Evolutionary conservation across 2,888 invertebrate genomes (phyloP).

Genomic region (Pristionchus maxplancki): DNA sequence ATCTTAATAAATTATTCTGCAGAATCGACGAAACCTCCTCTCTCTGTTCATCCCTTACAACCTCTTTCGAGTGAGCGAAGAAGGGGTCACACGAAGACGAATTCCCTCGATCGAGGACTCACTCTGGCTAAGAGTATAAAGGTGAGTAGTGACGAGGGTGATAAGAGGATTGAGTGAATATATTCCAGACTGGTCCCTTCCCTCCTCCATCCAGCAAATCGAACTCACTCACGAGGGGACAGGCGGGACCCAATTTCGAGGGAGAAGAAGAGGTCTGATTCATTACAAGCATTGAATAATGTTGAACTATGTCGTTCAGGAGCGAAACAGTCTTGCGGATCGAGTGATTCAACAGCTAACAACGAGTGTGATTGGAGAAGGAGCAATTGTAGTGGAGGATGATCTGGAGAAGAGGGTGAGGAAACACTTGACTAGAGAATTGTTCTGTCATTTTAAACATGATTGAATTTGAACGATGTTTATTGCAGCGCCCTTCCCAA

Average conservation of each 20-base stretch:
- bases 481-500: slow-evolving; percentile 41
- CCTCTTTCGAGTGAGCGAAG: slow-evolving; percentile 53
- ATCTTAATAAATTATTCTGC: too few relatives aligned
- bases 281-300: neutral
- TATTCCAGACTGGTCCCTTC: slow-evolving; percentile 67
- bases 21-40: slow-evolving; percentile 18
- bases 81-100: slow-evolving; percentile 73
- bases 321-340: slow-evolving; percentile 43
- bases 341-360: slow-evolving; percentile 65
- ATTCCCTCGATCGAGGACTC: slow-evolving; percentile 74
- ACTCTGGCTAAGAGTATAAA: slow-evolving; percentile 72
- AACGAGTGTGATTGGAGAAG: slow-evolving; percentile 51
- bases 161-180: neutral
- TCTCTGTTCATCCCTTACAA: neutral
- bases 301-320: neutral
- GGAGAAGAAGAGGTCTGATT: slow-evolving; percentile 72
- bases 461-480: too few relatives aligned
- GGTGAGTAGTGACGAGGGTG: slow-evolving; percentile 36
- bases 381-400: slow-evolving; percentile 28
- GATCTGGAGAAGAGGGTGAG: slow-evolving; percentile 39
- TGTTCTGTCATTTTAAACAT: too few relatives aligned
- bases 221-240: slow-evolving; percentile 64
- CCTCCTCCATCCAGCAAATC: slow-evolving; percentile 70
- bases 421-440: too few relatives aligned
- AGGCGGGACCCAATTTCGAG: slow-evolving; percentile 61